A percentile compares a stretch with the other conserved stretches of the same genome.
Evolutionary conservation across 2,113 vertebrate species (phyloP).

Genomic region (Brachypteracias leptosomus): DNA sequence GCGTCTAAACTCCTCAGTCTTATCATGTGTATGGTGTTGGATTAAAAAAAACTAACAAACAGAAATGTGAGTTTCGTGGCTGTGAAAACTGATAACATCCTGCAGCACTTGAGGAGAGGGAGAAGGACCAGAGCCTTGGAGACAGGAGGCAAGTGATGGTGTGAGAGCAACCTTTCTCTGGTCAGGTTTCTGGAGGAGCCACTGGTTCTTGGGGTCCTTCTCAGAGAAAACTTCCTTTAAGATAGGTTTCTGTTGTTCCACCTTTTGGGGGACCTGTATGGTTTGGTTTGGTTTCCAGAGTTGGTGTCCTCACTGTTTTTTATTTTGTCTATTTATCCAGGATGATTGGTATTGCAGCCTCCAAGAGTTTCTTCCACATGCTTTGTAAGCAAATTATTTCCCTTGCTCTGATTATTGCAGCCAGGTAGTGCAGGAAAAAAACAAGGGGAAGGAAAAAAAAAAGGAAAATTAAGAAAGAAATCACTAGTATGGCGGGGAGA

Average conservation of each 20-base stretch:
- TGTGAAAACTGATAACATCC: neutral
- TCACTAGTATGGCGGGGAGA: fast-evolving
- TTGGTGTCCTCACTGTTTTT: neutral
- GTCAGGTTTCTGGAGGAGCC: neutral
- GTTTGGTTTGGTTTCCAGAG: neutral
- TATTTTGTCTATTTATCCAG: neutral
- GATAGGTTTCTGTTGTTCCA: neutral
- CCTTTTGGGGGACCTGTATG: neutral
- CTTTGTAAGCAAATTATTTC: neutral
- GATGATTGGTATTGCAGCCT: neutral
- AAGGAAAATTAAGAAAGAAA: neutral
- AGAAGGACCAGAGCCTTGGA: neutral
- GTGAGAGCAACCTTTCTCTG: neutral
- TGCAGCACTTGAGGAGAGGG: neutral
- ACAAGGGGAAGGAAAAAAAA: too few species aligned
- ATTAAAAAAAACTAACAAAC: neutral
- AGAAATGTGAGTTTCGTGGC: neutral
- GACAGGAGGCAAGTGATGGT: neutral
- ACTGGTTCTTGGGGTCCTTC: neutral
- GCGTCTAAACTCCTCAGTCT: neutral
- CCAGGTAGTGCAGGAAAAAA: neutral
- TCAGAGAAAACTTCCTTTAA: neutral
- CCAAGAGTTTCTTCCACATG: neutral
- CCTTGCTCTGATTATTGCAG: neutral
- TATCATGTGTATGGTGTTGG: neutral